A percentile compares a stretch with the other conserved stretches of the same genome.
Conservation (phyloP, 2,113 vertebrate species). For the Pungitius pungitius region DNA sequence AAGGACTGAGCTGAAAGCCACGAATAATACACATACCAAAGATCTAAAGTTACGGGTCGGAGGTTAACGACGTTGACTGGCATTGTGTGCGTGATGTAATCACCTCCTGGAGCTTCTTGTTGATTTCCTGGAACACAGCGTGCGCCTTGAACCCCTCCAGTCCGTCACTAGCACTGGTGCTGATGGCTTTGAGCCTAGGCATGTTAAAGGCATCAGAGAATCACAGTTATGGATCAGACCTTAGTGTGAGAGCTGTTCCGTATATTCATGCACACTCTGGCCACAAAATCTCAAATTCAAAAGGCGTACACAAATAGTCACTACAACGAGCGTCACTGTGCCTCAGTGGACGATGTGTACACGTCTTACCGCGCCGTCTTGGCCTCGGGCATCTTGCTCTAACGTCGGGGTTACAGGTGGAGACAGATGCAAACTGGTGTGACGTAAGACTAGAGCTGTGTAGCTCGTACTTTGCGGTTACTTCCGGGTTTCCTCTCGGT, state of each 20-base stretch:
- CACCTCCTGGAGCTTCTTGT: constrained; percentile 95
- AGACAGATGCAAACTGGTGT: neutral
- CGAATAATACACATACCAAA: neutral
- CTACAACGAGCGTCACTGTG: too few relatives aligned
- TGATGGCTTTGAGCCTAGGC: constrained; percentile 71
- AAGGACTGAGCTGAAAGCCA: neutral
- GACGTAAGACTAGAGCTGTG: neutral
- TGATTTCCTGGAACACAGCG: constrained; percentile 92
- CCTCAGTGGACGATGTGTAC: too few relatives aligned
- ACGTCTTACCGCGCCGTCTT: constrained; percentile 47
- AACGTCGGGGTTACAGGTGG: neutral
- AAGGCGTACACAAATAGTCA: too few relatives aligned
- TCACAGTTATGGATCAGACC: neutral
- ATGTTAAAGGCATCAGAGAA: constrained; percentile 19
- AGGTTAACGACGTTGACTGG: neutral
- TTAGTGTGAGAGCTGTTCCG: neutral
- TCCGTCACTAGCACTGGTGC: constrained; percentile 76
- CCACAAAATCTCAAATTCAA: neutral
- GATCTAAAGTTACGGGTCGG: neutral
- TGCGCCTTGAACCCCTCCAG: constrained; percentile 90
- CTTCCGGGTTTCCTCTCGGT: constrained; percentile 44
- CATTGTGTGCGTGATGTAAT: neutral
- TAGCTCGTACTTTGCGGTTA: constrained; percentile 11
- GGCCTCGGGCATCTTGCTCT: constrained; percentile 56
- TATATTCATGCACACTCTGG: neutral